Evolutionary conservation across 2,113 vertebrate species (phyloP).

Genomic region (Trachemys scripta): DNA sequence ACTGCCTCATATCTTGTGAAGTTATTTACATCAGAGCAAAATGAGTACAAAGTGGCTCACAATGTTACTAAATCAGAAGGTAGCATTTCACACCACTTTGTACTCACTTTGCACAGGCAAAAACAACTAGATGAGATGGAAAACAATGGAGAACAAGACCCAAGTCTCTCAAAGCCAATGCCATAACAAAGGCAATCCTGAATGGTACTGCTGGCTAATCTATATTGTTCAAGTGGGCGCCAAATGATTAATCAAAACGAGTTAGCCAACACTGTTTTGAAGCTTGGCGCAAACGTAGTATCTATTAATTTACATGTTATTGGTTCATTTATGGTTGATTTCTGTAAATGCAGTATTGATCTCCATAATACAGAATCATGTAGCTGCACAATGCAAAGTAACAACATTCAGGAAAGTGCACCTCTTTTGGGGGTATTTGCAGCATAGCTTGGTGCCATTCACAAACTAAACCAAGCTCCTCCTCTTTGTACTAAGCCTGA

Average conservation of each 20-base stretch:
- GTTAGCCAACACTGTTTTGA: background rate
- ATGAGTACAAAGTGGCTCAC: background rate
- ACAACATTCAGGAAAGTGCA: fast-evolving
- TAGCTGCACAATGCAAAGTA: no score
- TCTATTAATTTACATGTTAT: background rate
- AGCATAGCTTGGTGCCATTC: background rate
- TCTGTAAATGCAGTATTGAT: background rate
- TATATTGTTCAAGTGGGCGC: background rate
- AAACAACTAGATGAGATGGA: background rate
- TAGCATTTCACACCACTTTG: background rate
- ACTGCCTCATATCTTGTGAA: background rate
- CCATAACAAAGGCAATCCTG: background rate
- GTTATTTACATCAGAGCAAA: background rate
- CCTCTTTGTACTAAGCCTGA: background rate
- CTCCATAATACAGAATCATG: background rate
- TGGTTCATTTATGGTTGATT: background rate
- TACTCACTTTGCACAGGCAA: background rate
- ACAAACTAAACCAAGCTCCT: background rate
- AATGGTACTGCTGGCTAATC: background rate
- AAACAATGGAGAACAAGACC: background rate
- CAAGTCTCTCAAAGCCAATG: background rate
- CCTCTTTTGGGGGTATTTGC: background rate
- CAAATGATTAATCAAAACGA: background rate
- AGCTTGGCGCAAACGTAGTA: no score
- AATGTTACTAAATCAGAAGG: background rate